Evolutionary conservation across 35 echinoderm and acorn worm genomes (phyloP), one percentile per base, ranked within the genome.

Genomic region (Strongylocentrotus purpuratus): DNA sequence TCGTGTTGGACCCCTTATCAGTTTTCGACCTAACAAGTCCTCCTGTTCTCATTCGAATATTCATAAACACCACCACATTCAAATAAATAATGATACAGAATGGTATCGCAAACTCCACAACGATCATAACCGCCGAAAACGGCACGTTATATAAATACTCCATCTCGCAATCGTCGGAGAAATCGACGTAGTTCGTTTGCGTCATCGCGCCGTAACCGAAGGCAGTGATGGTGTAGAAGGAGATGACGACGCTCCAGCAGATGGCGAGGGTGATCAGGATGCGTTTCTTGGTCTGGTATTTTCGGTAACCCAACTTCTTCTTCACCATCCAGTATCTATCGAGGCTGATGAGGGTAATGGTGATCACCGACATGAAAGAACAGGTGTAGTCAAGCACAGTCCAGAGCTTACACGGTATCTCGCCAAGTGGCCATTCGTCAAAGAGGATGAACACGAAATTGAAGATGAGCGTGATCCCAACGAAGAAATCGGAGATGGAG

Each of bases 291-390:
- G 95, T 97, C 85, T 97, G 97, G 46, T 94, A 94, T 4, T 33
- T 65, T 7, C 33, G 88, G 87, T 97, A 97, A 4, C 85, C 35
- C 7, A 96, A 48, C 46, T 96, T 96, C 85, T 96, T 95, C 45
- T 90, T 96, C 25, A 97, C 97, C 90, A 97, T 55, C 94, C 97
- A 95, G 70, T 95, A 97, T 50, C 97, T 95, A 95, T 97, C 97
- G 31, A 97, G 35, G 65, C 97, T 97, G 28, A 97, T 96, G 32
- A 96, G 45, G 33, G 94, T 45, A 46, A 97, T 94, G 7, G 95
- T 50, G 46, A 94, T 48, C 9, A 97, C 95, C 20, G 97, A 96
- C 91, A 95, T 89, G 91, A 33, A 95, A n/a, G 95, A 95, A 32
- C 28, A 33, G 18, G 88, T 48, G 32, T 85, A 97, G 45, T 97